Percentiles rank a stretch among this genome's conserved stretches.
Evolutionary conservation across 2,888 invertebrate genomes (phyloP).

Genomic region (Lamproptera curius): DNA sequence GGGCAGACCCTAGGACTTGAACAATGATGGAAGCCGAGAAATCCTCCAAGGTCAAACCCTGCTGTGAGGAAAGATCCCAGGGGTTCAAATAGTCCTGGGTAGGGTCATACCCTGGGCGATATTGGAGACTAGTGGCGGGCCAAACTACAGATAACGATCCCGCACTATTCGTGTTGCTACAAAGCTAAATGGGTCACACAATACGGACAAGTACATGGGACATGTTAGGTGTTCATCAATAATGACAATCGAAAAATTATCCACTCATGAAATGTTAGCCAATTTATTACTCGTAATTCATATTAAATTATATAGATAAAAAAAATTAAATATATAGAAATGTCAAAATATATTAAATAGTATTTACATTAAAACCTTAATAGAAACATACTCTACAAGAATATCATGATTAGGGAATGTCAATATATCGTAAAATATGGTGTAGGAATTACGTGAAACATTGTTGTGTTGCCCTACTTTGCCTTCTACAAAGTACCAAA

Average conservation of each 20-base stretch:
- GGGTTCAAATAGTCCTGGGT: too few relatives aligned
- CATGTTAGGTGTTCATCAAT: background rate
- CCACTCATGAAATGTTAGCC: background rate
- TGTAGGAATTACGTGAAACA: conserved; percentile 5
- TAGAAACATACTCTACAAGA: conserved; percentile 1
- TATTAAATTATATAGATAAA: background rate
- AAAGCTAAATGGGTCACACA: background rate
- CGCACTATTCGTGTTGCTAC: background rate
- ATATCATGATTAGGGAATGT: background rate
- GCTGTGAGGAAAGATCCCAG: too few relatives aligned
- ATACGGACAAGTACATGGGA: background rate
- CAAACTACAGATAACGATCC: background rate
- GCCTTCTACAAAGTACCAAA: conserved; percentile 22
- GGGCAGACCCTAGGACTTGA: too few relatives aligned
- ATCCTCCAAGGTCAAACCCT: too few relatives aligned
- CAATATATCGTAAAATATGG: conserved; percentile 14
- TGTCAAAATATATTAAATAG: background rate
- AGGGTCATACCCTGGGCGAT: conserved; percentile 10
- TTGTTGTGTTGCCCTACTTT: conserved; percentile 15
- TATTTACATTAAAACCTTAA: conserved; percentile 1
- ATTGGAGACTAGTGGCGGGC: background rate
- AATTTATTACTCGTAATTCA: background rate
- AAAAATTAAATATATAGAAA: background rate
- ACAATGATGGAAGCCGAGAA: too few relatives aligned
- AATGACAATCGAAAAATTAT: background rate